Percentiles rank a stretch among this genome's conserved stretches.
Evolutionary conservation across 1,140 invertebrate genomes (phyloP).

Genomic region (Drosophila ironensis): DNA sequence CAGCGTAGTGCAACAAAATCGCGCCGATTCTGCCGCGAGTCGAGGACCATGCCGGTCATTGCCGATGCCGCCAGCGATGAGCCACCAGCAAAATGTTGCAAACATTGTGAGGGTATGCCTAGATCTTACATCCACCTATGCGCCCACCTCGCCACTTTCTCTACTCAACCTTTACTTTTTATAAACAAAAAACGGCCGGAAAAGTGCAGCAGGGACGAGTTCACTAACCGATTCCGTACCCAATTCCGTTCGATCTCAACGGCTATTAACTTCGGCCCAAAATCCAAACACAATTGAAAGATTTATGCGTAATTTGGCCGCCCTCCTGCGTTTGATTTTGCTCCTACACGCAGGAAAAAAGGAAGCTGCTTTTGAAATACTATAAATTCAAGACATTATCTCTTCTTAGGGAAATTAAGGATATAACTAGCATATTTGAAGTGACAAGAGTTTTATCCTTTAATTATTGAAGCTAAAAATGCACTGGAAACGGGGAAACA

Average conservation of each 20-base stretch:
- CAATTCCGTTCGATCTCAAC: slow-evolving; percentile 20
- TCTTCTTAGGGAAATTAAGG: not conserved
- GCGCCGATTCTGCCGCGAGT: not conserved
- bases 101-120: slow-evolving; percentile 82
- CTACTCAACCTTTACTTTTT: too few relatives aligned
- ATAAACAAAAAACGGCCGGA: slow-evolving; percentile 8
- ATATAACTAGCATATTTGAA: too few relatives aligned
- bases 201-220: slow-evolving; percentile 43
- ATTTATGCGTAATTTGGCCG: slow-evolving; percentile 68
- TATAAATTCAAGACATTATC: not conserved
- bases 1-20: not conserved
- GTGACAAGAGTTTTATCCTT: too few relatives aligned
- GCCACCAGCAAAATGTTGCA: slow-evolving; percentile 82
- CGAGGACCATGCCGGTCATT: slow-evolving; percentile 82
- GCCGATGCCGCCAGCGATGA: slow-evolving; percentile 80
- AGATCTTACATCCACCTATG: slow-evolving; percentile 60
- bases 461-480: too few relatives aligned
- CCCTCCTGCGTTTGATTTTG: not conserved
- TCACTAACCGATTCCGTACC: slow-evolving; percentile 64
- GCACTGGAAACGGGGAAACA: too few relatives aligned
- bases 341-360: not conserved
- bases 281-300: slow-evolving; percentile 77
- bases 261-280: slow-evolving; percentile 67
- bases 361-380: not conserved
- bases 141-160: not conserved